Evolutionary conservation across 2,888 invertebrate species (phyloP).

Genomic region (Busseola fusca): DNA sequence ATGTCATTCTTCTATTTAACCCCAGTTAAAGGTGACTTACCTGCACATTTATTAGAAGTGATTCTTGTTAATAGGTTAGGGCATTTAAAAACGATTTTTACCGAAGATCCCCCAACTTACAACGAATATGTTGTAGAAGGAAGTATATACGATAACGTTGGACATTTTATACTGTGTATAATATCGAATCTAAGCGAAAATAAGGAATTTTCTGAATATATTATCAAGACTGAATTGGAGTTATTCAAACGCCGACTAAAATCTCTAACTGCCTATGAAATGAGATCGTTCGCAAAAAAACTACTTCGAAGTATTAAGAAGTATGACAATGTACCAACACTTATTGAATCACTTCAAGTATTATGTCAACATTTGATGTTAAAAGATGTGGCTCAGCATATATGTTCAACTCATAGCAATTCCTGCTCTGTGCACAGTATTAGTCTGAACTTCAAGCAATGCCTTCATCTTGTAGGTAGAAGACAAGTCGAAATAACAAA

Average conservation of each 20-base stretch:
- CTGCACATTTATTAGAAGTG: constrained; percentile 87
- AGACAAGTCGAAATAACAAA: constrained; percentile 85
- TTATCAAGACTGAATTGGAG: constrained; percentile 77
- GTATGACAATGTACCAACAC: constrained; percentile 56
- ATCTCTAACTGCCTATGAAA: constrained; percentile 74
- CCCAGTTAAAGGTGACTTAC: constrained; percentile 87
- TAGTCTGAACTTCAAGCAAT: constrained; percentile 87
- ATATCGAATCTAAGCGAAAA: constrained; percentile 74
- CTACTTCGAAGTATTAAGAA: constrained; percentile 75
- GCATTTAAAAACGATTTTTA: constrained; percentile 81
- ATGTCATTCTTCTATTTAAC: constrained; percentile 90
- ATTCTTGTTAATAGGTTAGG: constrained; percentile 86
- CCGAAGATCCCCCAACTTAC: constrained; percentile 72
- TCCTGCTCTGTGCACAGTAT: constrained; percentile 74
- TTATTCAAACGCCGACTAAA: constrained; percentile 74
- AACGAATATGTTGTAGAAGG: constrained; percentile 90
- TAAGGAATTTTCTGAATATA: constrained; percentile 72
- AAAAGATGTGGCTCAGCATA: constrained; percentile 78
- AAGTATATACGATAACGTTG: constrained; percentile 88
- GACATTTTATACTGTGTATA: constrained; percentile 89
- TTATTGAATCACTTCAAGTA: constrained; percentile 70
- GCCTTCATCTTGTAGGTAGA: constrained; percentile 86
- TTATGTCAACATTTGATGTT: constrained; percentile 78
- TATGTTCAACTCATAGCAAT: constrained; percentile 68
- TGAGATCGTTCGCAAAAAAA: constrained; percentile 80